phyloP scores from a whole-genome alignment of 1,140 invertebrate genomes.

The Wiebesia pumilae region DNA sequence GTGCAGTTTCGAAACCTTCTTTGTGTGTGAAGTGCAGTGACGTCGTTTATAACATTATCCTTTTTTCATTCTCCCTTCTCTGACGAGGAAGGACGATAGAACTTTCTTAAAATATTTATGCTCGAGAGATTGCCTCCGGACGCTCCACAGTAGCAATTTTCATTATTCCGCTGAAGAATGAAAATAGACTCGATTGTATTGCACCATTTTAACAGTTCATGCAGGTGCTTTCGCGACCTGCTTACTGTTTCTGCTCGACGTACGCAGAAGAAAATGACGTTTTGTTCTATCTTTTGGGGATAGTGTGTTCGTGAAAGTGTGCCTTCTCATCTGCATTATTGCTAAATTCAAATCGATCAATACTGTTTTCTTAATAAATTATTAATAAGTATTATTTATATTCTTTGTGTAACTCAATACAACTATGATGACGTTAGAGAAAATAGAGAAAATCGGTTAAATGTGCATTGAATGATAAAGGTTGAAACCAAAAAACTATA shows the following conservation, averaged over 20 bases:
- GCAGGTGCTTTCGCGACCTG: neutral
- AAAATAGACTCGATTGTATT: constrained; percentile 3
- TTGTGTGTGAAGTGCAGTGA: constrained; percentile 87
- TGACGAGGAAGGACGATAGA: neutral
- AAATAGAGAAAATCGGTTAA: too few relatives aligned
- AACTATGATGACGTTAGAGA: too few relatives aligned
- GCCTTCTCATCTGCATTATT: neutral
- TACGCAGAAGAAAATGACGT: constrained; percentile 4
- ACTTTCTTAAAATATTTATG: constrained; percentile 20
- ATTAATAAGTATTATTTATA: too few relatives aligned
- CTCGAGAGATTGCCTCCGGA: constrained; percentile 6
- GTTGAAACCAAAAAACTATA: too few relatives aligned
- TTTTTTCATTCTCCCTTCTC: neutral
- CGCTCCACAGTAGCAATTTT: neutral
- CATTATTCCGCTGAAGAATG: neutral
- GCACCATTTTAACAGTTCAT: neutral
- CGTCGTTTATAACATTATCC: neutral
- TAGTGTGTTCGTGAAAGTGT: constrained; percentile 10
- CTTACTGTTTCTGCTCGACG: neutral
- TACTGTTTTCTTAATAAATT: too few relatives aligned
- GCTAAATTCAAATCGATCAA: neutral
- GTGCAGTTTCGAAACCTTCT: constrained; percentile 93
- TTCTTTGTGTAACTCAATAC: too few relatives aligned
- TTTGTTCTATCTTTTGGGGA: neutral
- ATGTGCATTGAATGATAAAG: too few relatives aligned